Base-by-base conservation (phyloP, 2,888 invertebrate genomes). In the Argyra leucocephala region DNA sequence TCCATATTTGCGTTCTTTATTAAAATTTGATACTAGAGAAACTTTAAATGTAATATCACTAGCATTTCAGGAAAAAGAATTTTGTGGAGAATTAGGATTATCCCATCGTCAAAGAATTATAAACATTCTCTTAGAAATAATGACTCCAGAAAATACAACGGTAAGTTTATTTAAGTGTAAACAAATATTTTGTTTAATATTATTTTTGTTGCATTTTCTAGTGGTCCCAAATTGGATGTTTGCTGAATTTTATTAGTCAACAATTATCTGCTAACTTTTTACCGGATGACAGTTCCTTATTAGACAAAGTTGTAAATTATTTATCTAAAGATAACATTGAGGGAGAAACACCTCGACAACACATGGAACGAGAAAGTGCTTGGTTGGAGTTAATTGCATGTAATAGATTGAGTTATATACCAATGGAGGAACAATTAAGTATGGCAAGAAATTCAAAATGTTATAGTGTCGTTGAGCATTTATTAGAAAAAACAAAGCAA, bases 41-140 rank as follows among this genome's bases (percentile, higher is more conserved):
- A 92, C 91, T 70, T 81, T 93, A 58, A 93, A 93, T 77, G 92
- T 92, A 5, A 82, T 93, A 64, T 87, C 91, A 24, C 81, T 93
- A 76, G 91, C 92, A 60, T 93, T 93, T 80, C 89, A 89, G 72
- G 91, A 92, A 74, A 84, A 84, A 15, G 90, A 90, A 76, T 91
- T 91, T 74, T 84, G 84, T 26, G 85, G 88, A 15, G 88, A 89
- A 74, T 82, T 89, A 78, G 88, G 88, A 0, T 79, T 83, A 62
- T 81, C 86, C 24, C 87, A 90, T 75, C 83, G 89, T 64, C 91
- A 91, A 74, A 79, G 90, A 68, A 83, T 93, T 63, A 86, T 92
- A 48, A 88, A 91, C 74, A 90, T 93, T 74, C 80, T 93, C 57
- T 79, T 91, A 63, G 86, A 86, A 75, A 86, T 92, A 63, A 88